phyloP scores from a whole-genome alignment of 2,113 vertebrate genomes.

The Phoenicopterus ruber region DNA sequence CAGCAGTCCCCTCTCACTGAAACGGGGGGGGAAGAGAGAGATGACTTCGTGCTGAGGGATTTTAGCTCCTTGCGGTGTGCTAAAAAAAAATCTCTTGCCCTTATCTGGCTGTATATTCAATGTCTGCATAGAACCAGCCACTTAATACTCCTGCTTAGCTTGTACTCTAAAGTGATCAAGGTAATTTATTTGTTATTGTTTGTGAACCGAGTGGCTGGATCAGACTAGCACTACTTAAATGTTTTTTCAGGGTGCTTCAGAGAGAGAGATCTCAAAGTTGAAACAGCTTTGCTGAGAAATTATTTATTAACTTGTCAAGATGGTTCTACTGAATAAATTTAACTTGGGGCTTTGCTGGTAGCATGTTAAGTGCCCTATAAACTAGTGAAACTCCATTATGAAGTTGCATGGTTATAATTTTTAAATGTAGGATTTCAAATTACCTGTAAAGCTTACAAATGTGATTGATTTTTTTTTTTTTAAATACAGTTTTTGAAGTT shows the following conservation, averaged over 20 bases:
- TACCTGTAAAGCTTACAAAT: neutral
- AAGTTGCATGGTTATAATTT: neutral
- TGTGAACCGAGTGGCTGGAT: neutral
- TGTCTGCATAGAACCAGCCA: neutral
- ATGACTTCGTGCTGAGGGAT: too few relatives aligned
- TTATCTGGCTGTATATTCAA: neutral
- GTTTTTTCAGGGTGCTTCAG: neutral
- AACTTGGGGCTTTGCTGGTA: neutral
- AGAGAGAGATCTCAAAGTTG: neutral
- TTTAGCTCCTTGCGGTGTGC: accelerated
- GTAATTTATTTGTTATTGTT: neutral
- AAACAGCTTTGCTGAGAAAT: neutral
- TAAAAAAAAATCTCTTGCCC: neutral
- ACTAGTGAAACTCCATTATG: neutral
- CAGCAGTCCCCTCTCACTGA: neutral
- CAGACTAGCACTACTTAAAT: neutral
- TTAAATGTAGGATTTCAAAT: neutral
- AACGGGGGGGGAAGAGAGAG: too few relatives aligned
- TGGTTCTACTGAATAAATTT: neutral
- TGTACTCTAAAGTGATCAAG: neutral
- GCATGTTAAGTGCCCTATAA: neutral
- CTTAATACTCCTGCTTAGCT: neutral
- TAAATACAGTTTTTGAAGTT: neutral
- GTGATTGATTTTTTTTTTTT: neutral
- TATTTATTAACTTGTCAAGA: neutral